These are phyloP conservation scores for Lemur catta DNA, from an alignment of 2,797 vertebrate species.

Conservation along the genomic window DNA sequence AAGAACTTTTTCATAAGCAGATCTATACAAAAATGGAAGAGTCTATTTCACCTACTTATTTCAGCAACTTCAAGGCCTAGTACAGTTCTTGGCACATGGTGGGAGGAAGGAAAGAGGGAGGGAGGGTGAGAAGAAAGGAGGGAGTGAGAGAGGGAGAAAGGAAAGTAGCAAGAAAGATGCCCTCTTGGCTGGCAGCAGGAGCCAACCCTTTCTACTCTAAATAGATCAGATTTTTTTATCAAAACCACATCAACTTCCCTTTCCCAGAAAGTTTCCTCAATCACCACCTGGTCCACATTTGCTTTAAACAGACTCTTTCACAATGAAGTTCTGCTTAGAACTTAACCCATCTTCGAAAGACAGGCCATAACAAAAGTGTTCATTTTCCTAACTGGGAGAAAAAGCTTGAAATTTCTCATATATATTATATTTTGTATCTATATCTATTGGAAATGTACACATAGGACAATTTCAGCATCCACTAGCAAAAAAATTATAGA, in stretches of 20 bases:
- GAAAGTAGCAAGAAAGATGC: neutral
- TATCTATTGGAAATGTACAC: neutral
- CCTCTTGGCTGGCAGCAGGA: neutral
- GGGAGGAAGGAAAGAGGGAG: neutral
- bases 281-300: neutral
- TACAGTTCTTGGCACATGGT: neutral
- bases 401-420: neutral
- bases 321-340: neutral
- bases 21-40: neutral
- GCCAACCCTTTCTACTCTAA: neutral
- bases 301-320: neutral
- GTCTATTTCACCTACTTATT: neutral
- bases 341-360: neutral
- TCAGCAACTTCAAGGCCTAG: neutral
- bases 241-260: neutral
- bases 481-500: neutral
- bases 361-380: neutral
- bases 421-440: neutral
- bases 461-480: neutral
- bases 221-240: neutral
- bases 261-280: neutral
- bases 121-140: neutral
- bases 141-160: fast-evolving
- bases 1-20: neutral
- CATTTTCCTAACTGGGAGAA: neutral